Base-by-base conservation (phyloP, 2,888 invertebrate species). In the Plusia festucae region DNA sequence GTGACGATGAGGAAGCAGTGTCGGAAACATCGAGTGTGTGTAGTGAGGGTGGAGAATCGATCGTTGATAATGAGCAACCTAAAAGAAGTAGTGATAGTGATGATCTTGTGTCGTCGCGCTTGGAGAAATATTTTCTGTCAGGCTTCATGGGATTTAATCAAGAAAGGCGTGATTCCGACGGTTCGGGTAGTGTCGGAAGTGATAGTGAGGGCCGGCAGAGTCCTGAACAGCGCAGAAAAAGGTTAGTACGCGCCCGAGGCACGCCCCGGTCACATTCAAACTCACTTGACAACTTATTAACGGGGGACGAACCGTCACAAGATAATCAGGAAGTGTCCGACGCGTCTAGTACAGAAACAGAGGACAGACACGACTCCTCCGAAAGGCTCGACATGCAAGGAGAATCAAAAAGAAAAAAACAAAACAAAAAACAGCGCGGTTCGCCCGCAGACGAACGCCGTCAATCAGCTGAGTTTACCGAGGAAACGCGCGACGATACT, bases 141-240 rank as follows among this genome's bases (percentile, higher is more conserved):
- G 98, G 97, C 40, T 98, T 98, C 84, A 97, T 98, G 96, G 98
- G 98, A 1, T 97, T 98, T 81, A 97, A 96, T 78, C 96, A 96
- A 56, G 97, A 97, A 81, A 95, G 97, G 67, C 96, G 97, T 44
- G 97, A 98, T 83, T 97, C 97, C 0, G 97, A 98, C 82, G 98
- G 98, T 1, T 97, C 97, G 30, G 97, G 97, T 1, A 98, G 98
- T 84, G 98, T 98, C 0, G 98, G 98, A 7, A 98, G 98, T 91
- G 98, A 98, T 83, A 98, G 98, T 85, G 98, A 98, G 87, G 98
- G 98, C 0, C 96, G 97, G 78, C 98, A 98, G 4, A 98, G 98
- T 90, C 98, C 98, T 0, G 98, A 98, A 85, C 98, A 98, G 87
- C 93, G 98, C 9, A 95, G 98, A 67, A 98, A 98, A 86, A 96